These are phyloP conservation scores for Rousettus leschenaultii DNA, from an alignment of 2,113 vertebrate genomes.

Conservation along the genomic window DNA sequence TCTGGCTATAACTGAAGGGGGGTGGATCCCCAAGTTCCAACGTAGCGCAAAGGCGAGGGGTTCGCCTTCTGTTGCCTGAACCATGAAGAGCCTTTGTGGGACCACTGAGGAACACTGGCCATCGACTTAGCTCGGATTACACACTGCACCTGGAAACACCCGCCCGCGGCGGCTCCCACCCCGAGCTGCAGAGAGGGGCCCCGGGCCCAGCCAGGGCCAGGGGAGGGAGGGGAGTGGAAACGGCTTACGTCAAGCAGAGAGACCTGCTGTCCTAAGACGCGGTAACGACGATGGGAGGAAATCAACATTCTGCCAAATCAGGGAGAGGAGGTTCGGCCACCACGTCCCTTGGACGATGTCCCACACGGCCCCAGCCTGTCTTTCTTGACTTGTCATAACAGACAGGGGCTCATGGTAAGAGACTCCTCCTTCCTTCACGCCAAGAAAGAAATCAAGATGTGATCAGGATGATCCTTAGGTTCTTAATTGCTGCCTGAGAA, in stretches of 20 bases:
- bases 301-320: neutral
- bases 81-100: neutral
- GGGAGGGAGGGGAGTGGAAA: neutral
- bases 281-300: neutral
- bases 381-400: neutral
- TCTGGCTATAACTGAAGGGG: neutral
- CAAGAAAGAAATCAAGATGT: neutral
- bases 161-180: neutral
- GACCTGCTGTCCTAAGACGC: neutral
- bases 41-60: neutral
- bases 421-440: neutral
- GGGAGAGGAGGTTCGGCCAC: neutral
- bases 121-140: neutral
- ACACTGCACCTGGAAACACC: neutral
- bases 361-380: rapidly evolving
- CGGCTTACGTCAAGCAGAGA: neutral
- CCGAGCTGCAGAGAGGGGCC: neutral
- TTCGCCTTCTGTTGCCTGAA: too few relatives aligned
- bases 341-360: neutral
- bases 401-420: neutral
- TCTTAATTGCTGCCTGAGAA: neutral
- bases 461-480: neutral
- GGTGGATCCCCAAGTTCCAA: neutral
- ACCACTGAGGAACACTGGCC: rapidly evolving
- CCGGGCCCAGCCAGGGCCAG: neutral